Conservation (phyloP, 2,113 vertebrate genomes). For the Silurus asotus region DNA sequence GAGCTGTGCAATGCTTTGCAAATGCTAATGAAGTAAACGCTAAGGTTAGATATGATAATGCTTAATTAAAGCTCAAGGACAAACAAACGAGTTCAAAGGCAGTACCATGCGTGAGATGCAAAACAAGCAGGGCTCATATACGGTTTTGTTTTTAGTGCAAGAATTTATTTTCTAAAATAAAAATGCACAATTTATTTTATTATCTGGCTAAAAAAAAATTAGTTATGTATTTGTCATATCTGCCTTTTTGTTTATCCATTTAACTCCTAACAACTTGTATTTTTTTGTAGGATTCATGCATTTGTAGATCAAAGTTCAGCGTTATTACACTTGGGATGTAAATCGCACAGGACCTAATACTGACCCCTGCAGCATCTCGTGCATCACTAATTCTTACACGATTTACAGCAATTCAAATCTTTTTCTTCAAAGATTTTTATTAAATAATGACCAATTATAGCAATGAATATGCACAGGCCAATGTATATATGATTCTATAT, state of each 20-base stretch:
- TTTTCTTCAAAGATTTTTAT: conserved; percentile 4
- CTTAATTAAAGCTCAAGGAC: conserved; percentile 2
- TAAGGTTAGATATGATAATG: conserved; percentile 7
- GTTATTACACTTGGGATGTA: background rate
- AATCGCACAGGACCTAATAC: conserved; percentile 19
- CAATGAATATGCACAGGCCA: background rate
- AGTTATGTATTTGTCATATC: background rate
- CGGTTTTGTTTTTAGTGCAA: too few relatives aligned
- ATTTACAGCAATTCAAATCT: conserved; percentile 14
- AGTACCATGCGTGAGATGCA: background rate
- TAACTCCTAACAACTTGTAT: background rate
- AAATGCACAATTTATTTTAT: background rate
- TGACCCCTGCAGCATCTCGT: conserved; percentile 19
- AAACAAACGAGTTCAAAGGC: conserved; percentile 8
- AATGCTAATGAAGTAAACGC: conserved; percentile 15
- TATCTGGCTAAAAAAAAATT: background rate
- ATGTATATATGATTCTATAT: conserved; percentile 2
- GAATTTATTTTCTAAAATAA: background rate
- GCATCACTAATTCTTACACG: background rate
- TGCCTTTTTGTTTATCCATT: background rate
- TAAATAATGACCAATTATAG: background rate
- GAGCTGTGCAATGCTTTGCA: background rate
- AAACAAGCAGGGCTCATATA: too few relatives aligned
- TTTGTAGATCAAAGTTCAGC: background rate
- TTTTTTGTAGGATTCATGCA: background rate